Evolutionary conservation across 1,140 invertebrate species (phyloP).

Genomic region (Aphidius gifuensis): DNA sequence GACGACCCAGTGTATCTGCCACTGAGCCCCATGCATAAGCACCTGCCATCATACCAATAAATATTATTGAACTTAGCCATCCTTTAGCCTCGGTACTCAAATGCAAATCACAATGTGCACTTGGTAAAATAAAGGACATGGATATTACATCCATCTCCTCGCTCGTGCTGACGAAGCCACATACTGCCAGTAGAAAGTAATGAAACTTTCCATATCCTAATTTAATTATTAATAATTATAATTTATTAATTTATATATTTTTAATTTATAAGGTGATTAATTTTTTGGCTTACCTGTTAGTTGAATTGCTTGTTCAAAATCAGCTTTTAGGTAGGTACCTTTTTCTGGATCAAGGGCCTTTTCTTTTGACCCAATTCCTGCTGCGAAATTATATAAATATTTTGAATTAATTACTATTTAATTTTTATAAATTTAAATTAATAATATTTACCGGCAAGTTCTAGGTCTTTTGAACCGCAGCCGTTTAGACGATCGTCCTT

Average conservation of each 20-base stretch:
- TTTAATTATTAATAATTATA: neutral
- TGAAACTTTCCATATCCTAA: constrained; percentile 90
- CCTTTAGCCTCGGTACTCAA: constrained; percentile 84
- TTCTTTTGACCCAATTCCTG: constrained; percentile 52
- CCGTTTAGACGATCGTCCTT: constrained; percentile 75
- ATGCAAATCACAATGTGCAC: constrained; percentile 86
- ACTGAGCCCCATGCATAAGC: constrained; percentile 89
- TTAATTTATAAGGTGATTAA: neutral
- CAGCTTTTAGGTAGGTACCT: constrained; percentile 65
- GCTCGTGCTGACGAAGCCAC: constrained; percentile 89
- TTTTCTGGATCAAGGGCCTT: constrained; percentile 53
- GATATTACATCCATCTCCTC: constrained; percentile 95
- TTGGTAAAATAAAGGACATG: constrained; percentile 90
- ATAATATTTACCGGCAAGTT: constrained; percentile 59
- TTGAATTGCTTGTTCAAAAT: constrained; percentile 80
- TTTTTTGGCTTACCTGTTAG: constrained; percentile 59
- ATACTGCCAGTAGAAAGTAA: constrained; percentile 80
- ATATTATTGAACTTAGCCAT: constrained; percentile 83
- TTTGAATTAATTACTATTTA: neutral
- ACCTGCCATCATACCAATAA: constrained; percentile 90
- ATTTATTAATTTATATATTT: neutral
- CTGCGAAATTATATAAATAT: constrained; percentile 1
- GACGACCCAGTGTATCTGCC: constrained; percentile 80
- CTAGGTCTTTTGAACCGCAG: constrained; percentile 70
- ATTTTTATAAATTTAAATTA: neutral